Conservation (phyloP, 2,888 invertebrate species). For the Muscina levida region DNA sequence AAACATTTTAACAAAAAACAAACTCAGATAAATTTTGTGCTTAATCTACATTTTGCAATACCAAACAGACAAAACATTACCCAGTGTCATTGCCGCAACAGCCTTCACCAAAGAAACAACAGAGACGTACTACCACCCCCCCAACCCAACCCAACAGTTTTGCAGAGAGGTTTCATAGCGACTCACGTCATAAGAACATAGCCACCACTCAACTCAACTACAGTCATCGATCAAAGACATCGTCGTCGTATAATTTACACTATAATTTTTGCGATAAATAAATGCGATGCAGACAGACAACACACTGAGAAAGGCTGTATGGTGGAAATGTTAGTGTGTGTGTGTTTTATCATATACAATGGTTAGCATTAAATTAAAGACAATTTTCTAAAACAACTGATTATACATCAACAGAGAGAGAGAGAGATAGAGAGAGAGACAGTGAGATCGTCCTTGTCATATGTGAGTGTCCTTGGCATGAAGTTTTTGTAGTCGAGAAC, state of each 20-base stretch:
- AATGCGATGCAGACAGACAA: neutral
- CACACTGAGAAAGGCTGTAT: neutral
- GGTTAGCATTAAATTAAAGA: no score
- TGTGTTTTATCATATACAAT: no score
- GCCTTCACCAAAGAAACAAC: neutral
- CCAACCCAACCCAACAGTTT: neutral
- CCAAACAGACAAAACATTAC: conserved; percentile 8
- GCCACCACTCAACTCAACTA: no score
- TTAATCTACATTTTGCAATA: conserved; percentile 38
- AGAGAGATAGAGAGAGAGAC: no score
- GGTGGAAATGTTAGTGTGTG: conserved; percentile 6
- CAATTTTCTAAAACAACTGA: no score
- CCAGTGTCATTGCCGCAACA: conserved; percentile 13
- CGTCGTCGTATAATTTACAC: conserved; percentile 12
- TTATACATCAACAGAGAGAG: no score
- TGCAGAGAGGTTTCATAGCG: neutral
- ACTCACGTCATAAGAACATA: no score
- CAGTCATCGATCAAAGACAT: no score
- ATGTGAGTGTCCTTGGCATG: no score
- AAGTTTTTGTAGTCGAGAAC: no score
- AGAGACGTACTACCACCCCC: neutral
- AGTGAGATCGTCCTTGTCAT: no score
- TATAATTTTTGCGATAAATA: neutral
- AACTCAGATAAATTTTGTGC: conserved; percentile 31
- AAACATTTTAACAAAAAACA: conserved; percentile 26